Percentiles rank a stretch among this genome's conserved stretches.
These are phyloP conservation scores for Machimus atricapillus DNA, from an alignment of 2,888 invertebrate species.

Conservation along the genomic window DNA sequence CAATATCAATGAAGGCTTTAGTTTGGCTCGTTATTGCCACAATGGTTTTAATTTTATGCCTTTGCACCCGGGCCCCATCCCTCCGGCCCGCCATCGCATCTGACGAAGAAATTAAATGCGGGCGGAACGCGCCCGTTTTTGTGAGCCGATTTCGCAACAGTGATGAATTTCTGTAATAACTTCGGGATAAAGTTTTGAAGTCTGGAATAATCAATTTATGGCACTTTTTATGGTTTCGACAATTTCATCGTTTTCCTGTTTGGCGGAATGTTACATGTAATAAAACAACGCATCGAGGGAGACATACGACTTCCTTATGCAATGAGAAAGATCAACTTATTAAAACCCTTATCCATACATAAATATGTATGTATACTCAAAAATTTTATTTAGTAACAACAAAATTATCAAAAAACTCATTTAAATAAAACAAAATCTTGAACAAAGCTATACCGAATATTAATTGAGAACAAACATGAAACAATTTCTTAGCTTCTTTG, in stretches of 20 bases:
- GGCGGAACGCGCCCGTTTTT: background rate
- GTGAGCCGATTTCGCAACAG: background rate
- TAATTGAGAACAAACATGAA: no score
- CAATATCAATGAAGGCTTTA: conserved; percentile 36
- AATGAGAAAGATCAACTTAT: no score
- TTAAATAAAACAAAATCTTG: no score
- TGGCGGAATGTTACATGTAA: background rate
- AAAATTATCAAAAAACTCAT: no score
- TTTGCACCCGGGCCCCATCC: background rate
- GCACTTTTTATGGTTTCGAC: background rate
- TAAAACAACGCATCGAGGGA: no score
- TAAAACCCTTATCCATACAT: no score
- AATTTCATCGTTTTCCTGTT: background rate
- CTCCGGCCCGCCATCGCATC: background rate
- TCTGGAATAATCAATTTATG: background rate
- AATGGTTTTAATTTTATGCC: conserved; percentile 40
- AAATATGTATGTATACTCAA: no score
- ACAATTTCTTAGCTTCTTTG: no score
- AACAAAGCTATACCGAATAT: no score
- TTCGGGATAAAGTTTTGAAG: background rate
- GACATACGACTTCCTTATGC: background rate
- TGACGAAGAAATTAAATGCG: conserved; percentile 14
- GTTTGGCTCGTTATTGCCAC: conserved; percentile 27
- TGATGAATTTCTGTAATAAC: background rate
- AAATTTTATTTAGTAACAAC: no score